These are phyloP conservation scores for Ctenomys sociabilis DNA, from an alignment of 2,113 vertebrate genomes.

Conservation along the genomic window DNA sequence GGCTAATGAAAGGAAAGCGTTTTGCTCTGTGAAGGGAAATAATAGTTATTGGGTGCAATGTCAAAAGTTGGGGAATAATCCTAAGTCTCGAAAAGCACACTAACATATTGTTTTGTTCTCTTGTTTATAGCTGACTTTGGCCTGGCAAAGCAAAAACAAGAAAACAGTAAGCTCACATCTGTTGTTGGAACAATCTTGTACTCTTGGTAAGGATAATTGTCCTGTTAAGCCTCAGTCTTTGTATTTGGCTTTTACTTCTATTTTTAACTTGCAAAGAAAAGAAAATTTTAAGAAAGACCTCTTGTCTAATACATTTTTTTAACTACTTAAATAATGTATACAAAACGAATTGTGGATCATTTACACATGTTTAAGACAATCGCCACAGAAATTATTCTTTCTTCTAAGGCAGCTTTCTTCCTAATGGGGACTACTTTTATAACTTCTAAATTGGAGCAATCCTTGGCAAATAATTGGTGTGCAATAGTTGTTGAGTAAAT, in stretches of 20 bases:
- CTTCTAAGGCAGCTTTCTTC: not conserved
- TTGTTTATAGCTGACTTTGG: conserved; percentile 92
- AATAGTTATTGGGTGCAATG: not conserved
- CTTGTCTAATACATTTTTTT: not conserved
- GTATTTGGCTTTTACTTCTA: not conserved
- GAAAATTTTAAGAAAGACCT: not conserved
- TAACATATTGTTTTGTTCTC: conserved; percentile 56
- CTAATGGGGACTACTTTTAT: not conserved
- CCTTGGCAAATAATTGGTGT: not conserved
- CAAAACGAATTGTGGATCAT: not conserved
- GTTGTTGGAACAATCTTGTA: conserved; percentile 95
- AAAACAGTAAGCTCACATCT: conserved; percentile 92
- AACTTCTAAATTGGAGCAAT: not conserved
- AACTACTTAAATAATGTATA: not conserved
- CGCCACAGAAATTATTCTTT: not conserved
- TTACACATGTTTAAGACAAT: not conserved
- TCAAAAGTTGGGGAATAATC: not conserved
- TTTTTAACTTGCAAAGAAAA: conserved; percentile 49
- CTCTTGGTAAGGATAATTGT: conserved; percentile 89
- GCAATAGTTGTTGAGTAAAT: not conserved
- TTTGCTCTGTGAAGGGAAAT: conserved; percentile 17
- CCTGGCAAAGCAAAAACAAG: conserved; percentile 95
- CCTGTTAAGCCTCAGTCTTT: not conserved
- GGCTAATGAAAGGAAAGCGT: not conserved
- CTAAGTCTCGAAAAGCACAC: not conserved